Evolutionary conservation across 1,140 invertebrate species (phyloP).

Genomic region (Trissolcus basalis): DNA sequence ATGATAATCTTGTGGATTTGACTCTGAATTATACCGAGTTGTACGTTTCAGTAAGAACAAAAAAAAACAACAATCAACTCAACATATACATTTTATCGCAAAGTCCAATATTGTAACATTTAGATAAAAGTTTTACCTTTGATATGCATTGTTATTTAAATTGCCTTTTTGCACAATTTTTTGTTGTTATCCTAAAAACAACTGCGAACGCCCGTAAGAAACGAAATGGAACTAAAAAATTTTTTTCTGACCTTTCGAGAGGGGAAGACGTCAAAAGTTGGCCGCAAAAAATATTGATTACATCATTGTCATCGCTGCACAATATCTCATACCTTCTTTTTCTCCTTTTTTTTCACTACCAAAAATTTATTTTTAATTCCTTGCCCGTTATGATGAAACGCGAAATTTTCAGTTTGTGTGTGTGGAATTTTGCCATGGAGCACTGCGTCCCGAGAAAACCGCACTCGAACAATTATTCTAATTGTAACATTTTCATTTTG

Average conservation of each 20-base stretch:
- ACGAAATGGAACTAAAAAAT: background rate
- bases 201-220: too few relatives aligned
- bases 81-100: too few relatives aligned
- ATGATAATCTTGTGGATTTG: slow-evolving; percentile 3
- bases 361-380: background rate
- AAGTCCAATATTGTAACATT: too few relatives aligned
- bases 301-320: slow-evolving; percentile 1
- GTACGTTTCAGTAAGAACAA: background rate
- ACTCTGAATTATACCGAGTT: slow-evolving; percentile 6
- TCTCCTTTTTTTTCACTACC: background rate
- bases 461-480: background rate
- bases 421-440: background rate
- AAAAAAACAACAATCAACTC: too few relatives aligned
- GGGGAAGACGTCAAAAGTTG: background rate
- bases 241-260: background rate
- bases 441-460: too few relatives aligned
- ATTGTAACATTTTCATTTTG: slow-evolving; percentile 17
- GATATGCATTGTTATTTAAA: too few relatives aligned
- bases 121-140: too few relatives aligned
- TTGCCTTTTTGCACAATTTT: too few relatives aligned
- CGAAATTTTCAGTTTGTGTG: too few relatives aligned
- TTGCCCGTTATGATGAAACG: too few relatives aligned
- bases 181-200: too few relatives aligned
- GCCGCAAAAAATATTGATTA: background rate
- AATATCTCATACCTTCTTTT: background rate